Evolutionary conservation across 2,113 vertebrate species (phyloP).

Genomic region (Baryphthengus martii): DNA sequence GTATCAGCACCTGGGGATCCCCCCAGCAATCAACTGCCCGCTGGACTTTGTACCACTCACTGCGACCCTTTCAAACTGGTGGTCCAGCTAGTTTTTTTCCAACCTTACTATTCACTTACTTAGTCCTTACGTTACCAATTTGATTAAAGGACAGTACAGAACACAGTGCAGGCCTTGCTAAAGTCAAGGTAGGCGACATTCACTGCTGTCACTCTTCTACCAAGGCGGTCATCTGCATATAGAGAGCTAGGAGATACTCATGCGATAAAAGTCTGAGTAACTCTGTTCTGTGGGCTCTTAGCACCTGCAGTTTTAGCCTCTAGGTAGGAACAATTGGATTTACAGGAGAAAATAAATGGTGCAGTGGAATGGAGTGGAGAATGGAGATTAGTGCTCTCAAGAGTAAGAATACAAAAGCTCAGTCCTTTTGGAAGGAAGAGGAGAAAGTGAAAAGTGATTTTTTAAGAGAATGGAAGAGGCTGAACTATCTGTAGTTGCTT

Average conservation of each 20-base stretch:
- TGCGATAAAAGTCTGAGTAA: not conserved
- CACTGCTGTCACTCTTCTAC: not conserved
- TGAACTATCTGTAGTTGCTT: not conserved
- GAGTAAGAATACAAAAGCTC: not conserved
- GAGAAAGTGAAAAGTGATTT: not conserved
- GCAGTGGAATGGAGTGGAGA: not conserved
- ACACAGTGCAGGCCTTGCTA: not conserved
- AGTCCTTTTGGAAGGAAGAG: not conserved
- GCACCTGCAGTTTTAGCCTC: not conserved
- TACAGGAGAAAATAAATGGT: not conserved
- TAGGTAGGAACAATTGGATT: not conserved
- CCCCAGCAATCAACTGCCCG: not conserved
- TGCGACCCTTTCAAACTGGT: not conserved
- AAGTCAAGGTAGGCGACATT: not conserved
- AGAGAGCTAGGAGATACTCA: not conserved
- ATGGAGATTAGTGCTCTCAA: not conserved
- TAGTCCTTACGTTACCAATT: rapidly evolving
- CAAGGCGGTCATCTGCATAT: not conserved
- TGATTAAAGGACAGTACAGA: not conserved
- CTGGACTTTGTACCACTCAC: not conserved
- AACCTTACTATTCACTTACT: not conserved
- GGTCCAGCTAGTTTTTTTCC: not conserved
- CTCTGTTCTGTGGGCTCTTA: not conserved
- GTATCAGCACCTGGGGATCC: not conserved
- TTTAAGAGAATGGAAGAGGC: not conserved